Evolutionary conservation across 1,140 invertebrate genomes (phyloP), one percentile per base, ranked within the genome.

Genomic region (Drosophila obscura): DNA sequence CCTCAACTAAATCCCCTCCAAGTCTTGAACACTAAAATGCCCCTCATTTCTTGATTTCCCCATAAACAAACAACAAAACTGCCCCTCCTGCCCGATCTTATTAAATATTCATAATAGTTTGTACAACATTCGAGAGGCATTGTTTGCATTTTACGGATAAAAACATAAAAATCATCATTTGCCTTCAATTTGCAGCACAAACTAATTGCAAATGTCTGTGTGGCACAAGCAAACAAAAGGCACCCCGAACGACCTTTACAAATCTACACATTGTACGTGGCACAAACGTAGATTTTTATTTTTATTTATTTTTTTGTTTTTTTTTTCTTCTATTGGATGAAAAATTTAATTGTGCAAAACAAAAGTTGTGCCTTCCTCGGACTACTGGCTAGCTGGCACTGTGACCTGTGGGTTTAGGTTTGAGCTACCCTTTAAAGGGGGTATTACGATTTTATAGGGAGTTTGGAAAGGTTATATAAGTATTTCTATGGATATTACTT

Each of bases 301-400:
- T 64, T 22, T 28, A 19, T 9, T 11, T 19, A n/a, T n/a, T 49
- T 28, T 45, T 50, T 58, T 46, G 53, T 48, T 49, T 35, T 58
- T 46, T 58, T 48, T 49, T 43, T 66, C 35, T 28, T 52, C 16
- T 28, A 28, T 64, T 53, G 46, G 22, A 35, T 52, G 59, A 45
- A 75, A 72, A 72, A 73, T 83, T 75, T 64, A 67, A 80, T 79
- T 84, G 80, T 65, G 72, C 80, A 83, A 83, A 13, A 73, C 76
- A 83, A 84, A 83, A 73, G 76, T 72, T 63, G 4, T 13, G 64
- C 56, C 79, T 53, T 45, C 43, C 39, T 22, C 49, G 19, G 60
- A 56, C 52, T 59, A 48, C 46, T 48, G 71, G 48, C 56, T 68
- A 44, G 50, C 56, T 68, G 41, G 50, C 53, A 26, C 31, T 19